phyloP scores from a whole-genome alignment of 2,888 invertebrate genomes.

The Tachina lurida region DNA sequence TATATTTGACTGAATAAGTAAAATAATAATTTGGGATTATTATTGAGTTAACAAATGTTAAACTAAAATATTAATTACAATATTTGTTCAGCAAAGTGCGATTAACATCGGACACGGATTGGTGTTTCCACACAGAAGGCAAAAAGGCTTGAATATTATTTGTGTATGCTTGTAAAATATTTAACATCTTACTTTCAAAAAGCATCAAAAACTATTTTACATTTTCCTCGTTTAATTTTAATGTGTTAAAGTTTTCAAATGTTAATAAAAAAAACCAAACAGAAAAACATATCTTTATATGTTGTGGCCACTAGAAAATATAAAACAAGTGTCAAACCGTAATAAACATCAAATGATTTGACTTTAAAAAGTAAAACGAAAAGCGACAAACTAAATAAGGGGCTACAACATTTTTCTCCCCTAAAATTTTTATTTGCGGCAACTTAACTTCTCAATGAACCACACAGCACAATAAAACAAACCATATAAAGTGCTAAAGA shows the following conservation, averaged over 20 bases:
- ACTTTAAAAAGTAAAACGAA: slow-evolving; percentile 8
- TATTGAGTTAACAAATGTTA: no score
- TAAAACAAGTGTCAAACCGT: slow-evolving; percentile 67
- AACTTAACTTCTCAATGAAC: slow-evolving; percentile 39
- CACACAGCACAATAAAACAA: slow-evolving; percentile 13
- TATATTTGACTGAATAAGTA: no score
- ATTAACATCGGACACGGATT: no score
- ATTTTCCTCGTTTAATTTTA: no score
- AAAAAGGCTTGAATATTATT: no score
- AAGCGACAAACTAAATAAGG: not conserved
- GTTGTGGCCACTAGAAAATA: slow-evolving; percentile 33
- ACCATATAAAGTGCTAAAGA: not conserved
- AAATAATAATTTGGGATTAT: no score
- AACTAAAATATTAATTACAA: no score
- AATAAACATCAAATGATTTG: slow-evolving; percentile 55
- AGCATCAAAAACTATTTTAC: rapidly evolving
- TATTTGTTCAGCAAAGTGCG: no score
- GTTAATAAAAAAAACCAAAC: not conserved
- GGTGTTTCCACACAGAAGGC: no score
- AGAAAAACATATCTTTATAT: not conserved
- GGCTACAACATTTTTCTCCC: slow-evolving; percentile 24
- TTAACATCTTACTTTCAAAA: no score
- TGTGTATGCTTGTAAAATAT: no score
- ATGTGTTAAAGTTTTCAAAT: not conserved
- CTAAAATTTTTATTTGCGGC: slow-evolving; percentile 17